These are phyloP conservation scores for Pseudochaenichthys georgianus DNA, from an alignment of 2,797 vertebrate species.

Conservation along the genomic window DNA sequence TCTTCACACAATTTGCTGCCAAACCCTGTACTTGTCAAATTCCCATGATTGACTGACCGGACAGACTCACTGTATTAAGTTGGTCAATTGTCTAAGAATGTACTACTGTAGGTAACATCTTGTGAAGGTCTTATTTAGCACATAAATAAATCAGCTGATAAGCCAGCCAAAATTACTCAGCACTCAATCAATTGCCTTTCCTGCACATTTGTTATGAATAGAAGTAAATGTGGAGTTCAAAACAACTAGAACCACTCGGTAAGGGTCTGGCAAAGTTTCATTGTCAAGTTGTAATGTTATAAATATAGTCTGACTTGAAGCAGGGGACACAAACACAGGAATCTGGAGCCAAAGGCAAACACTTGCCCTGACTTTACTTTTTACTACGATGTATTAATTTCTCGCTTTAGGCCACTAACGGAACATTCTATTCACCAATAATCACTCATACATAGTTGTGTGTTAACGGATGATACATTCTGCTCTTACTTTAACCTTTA, in stretches of 20 bases:
- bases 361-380: slow-evolving; percentile 4
- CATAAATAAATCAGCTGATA: slow-evolving; percentile 17
- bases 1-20: background rate
- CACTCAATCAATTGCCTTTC: slow-evolving; percentile 3
- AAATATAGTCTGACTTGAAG: background rate
- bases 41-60: background rate
- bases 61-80: background rate
- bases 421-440: slow-evolving; percentile 12
- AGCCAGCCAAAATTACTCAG: background rate
- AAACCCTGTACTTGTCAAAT: slow-evolving; percentile 8
- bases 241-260: background rate
- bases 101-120: background rate
- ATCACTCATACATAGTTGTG: slow-evolving; percentile 23
- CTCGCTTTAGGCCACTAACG: background rate
- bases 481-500: background rate
- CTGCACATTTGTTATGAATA: slow-evolving; percentile 2
- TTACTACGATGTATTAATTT: slow-evolving; percentile 17
- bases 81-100: background rate
- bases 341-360: slow-evolving; percentile 11
- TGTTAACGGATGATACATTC: slow-evolving; percentile 5
- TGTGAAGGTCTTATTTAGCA: background rate
- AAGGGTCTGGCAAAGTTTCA: background rate
- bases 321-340: background rate
- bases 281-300: slow-evolving; percentile 8
- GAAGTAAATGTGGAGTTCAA: background rate